A percentile compares a stretch with the other conserved stretches of the same genome.
These are phyloP conservation scores for Ophion ellenae DNA, from an alignment of 2,888 invertebrate genomes.

Conservation along the genomic window DNA sequence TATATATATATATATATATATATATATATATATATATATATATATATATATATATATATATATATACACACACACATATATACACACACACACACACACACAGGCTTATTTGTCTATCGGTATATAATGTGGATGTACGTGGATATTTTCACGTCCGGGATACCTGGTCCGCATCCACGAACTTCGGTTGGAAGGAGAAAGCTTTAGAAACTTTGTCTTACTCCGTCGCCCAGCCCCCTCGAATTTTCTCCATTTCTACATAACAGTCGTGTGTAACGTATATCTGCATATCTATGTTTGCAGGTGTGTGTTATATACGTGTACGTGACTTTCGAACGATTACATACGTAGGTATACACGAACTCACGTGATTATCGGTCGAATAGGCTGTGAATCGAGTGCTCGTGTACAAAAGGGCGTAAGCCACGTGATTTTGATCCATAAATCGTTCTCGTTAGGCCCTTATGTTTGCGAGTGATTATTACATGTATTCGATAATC, in stretches of 20 bases:
- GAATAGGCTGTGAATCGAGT: not conserved
- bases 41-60: too few relatives aligned
- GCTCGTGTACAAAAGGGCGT: not conserved
- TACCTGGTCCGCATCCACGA: constrained; percentile 48
- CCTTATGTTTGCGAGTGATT: not conserved
- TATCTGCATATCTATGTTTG: too few relatives aligned
- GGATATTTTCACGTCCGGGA: constrained; percentile 29
- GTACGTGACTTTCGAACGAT: constrained; percentile 41
- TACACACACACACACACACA: not conserved
- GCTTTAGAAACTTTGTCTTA: constrained; percentile 57
- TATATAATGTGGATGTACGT: not conserved
- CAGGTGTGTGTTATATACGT: not conserved
- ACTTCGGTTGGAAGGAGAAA: constrained; percentile 39
- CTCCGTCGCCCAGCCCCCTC: constrained; percentile 5
- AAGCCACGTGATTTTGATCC: not conserved
- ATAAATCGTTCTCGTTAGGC: not conserved
- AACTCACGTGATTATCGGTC: constrained; percentile 9
- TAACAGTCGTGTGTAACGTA: not conserved
- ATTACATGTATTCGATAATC: not conserved
- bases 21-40: too few relatives aligned
- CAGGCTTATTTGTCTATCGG: constrained; percentile 4
- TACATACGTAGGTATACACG: constrained; percentile 47
- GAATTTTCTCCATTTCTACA: constrained; percentile 38
- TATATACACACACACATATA: not conserved
- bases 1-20: too few relatives aligned